Conservation (phyloP, 2,113 vertebrate genomes). For the Caranx ignobilis region DNA sequence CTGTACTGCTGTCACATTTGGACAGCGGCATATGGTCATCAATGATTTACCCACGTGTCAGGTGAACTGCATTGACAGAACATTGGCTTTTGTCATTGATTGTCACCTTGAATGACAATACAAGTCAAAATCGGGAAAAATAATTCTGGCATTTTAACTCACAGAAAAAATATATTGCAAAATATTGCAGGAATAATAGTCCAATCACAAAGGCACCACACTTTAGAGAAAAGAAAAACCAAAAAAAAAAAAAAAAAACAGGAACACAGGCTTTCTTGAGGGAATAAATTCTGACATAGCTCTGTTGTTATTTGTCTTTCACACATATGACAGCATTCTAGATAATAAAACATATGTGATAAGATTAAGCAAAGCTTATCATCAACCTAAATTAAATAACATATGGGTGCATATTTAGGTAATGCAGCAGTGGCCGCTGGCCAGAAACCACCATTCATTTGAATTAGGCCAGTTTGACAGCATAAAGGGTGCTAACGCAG, state of each 20-base stretch:
- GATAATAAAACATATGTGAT: neutral
- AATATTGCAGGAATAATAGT: neutral
- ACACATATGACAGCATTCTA: neutral
- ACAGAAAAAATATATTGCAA: neutral
- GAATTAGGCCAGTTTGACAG: neutral
- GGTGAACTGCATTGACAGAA: constrained; percentile 4
- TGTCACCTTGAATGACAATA: neutral
- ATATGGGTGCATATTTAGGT: neutral
- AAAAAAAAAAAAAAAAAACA: neutral
- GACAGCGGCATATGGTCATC: constrained; percentile 12
- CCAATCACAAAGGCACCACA: neutral
- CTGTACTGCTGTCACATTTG: constrained; percentile 10
- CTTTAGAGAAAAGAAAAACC: neutral
- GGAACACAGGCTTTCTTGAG: neutral
- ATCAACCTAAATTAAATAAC: neutral
- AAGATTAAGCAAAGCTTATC: constrained; percentile 7
- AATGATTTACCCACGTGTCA: neutral
- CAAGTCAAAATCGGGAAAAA: neutral
- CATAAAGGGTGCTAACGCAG: neutral
- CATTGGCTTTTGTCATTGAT: neutral
- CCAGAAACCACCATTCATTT: neutral
- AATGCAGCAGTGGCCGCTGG: neutral
- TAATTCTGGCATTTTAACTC: neutral
- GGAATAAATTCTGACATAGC: neutral
- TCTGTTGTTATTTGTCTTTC: neutral